Conservation (phyloP, 2,797 vertebrate species). For the Hapalemur alaotrensis region DNA sequence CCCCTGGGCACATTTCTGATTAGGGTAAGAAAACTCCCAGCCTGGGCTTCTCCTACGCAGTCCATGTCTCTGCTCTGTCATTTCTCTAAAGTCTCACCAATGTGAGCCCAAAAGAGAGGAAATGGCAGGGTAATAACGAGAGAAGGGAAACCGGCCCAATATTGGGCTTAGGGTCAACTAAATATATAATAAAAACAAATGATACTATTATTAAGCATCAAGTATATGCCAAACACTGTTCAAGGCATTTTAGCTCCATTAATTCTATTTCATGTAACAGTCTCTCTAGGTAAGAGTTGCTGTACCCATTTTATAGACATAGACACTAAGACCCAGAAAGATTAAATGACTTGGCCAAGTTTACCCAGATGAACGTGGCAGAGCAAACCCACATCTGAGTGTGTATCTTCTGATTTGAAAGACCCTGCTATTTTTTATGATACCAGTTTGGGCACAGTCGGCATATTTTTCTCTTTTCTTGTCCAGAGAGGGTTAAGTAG, state of each 20-base stretch:
- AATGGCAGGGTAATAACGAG: too few species aligned
- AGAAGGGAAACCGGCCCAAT: neutral
- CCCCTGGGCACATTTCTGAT: accelerated
- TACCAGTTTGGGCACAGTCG: neutral
- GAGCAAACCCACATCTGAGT: neutral
- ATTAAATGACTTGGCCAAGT: neutral
- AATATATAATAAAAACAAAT: neutral
- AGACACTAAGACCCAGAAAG: neutral
- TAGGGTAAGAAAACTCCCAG: too few species aligned
- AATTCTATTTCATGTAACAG: neutral
- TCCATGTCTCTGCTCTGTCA: neutral
- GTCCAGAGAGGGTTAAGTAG: neutral
- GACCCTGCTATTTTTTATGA: neutral
- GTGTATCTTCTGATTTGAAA: neutral
- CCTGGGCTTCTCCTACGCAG: neutral
- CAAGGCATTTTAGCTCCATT: neutral
- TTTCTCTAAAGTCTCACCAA: neutral
- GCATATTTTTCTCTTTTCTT: neutral
- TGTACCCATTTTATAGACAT: neutral
- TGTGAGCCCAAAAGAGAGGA: neutral
- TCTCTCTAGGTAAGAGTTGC: neutral
- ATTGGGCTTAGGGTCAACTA: neutral
- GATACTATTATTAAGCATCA: neutral
- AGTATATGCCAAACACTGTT: neutral
- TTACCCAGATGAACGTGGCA: neutral